Evolutionary conservation across 2,113 vertebrate species (phyloP).

Genomic region (Arizona elegans): DNA sequence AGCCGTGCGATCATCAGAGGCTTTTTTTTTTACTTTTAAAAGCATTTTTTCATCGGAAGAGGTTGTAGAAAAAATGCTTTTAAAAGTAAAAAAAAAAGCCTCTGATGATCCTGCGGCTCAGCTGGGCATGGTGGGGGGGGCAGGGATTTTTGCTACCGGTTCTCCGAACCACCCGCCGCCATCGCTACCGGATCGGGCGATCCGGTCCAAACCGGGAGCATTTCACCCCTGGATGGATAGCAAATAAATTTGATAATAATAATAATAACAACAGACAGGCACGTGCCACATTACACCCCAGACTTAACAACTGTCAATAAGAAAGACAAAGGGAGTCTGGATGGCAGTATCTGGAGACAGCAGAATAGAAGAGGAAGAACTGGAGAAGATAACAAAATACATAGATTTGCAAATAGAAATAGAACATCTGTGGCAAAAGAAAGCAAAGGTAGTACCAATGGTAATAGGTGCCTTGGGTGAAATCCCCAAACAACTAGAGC

Average conservation of each 20-base stretch:
- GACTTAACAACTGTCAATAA: background rate
- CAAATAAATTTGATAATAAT: background rate
- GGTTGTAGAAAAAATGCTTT: too few relatives aligned
- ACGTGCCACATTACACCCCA: background rate
- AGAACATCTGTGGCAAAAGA: background rate
- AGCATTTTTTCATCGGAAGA: too few relatives aligned
- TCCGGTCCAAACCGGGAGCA: too few relatives aligned
- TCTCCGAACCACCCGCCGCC: too few relatives aligned
- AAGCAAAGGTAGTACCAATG: background rate
- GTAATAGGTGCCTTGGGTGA: background rate
- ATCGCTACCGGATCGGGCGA: too few relatives aligned
- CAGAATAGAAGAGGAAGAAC: background rate
- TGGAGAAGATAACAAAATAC: background rate
- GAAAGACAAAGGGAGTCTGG: background rate
- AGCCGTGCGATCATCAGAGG: too few relatives aligned
- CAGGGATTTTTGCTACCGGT: too few relatives aligned
- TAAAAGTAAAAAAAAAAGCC: too few relatives aligned
- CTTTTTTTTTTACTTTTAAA: too few relatives aligned
- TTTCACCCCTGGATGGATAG: background rate
- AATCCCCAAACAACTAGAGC: background rate
- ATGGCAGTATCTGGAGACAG: background rate
- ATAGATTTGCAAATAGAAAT: background rate
- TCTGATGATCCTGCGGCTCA: too few relatives aligned
- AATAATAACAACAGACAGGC: background rate
- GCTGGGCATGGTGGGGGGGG: too few relatives aligned